These are phyloP conservation scores for Amphiprion percula DNA, from an alignment of 2,113 vertebrate genomes.

Conservation along the genomic window DNA sequence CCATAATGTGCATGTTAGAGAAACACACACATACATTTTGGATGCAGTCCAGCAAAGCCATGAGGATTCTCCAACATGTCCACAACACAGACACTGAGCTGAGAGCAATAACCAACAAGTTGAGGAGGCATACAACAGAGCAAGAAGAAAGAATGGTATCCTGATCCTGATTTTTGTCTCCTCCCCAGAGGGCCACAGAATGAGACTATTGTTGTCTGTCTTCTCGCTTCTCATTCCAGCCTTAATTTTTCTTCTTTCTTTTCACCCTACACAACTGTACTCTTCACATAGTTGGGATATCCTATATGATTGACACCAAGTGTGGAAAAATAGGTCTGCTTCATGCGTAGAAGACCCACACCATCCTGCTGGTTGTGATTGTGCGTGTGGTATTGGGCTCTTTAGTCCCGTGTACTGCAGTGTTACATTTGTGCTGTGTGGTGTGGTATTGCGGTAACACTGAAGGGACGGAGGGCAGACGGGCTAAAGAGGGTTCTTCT, in stretches of 20 bases:
- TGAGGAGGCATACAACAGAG: slow-evolving; percentile 17
- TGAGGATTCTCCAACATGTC: slow-evolving; percentile 7
- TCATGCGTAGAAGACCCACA: slow-evolving; percentile 21
- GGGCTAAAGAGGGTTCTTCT: slow-evolving; percentile 47
- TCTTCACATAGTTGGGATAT: slow-evolving; percentile 42
- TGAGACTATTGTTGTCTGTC: slow-evolving; percentile 66
- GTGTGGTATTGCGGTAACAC: slow-evolving; percentile 57
- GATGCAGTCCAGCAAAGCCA: slow-evolving; percentile 16
- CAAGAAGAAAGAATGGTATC: slow-evolving; percentile 18
- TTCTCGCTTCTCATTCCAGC: slow-evolving; percentile 25
- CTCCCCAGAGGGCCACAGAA: slow-evolving; percentile 43
- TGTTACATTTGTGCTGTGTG: slow-evolving; percentile 59
- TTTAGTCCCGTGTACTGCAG: slow-evolving; percentile 41
- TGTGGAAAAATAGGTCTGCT: slow-evolving; percentile 4
- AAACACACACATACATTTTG: slow-evolving; percentile 23
- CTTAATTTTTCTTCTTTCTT: slow-evolving; percentile 23
- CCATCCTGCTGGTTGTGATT: slow-evolving; percentile 68
- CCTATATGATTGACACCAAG: slow-evolving; percentile 28
- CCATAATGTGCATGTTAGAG: background rate
- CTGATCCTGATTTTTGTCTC: slow-evolving; percentile 30
- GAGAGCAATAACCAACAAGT: slow-evolving; percentile 1
- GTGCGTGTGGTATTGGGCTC: slow-evolving; percentile 48
- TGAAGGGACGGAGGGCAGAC: slow-evolving; percentile 25
- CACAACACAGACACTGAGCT: background rate
- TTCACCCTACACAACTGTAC: slow-evolving; percentile 38